phyloP scores from a whole-genome alignment of 2,113 vertebrate genomes.

The Stomatorhinus ivindoensis region DNA sequence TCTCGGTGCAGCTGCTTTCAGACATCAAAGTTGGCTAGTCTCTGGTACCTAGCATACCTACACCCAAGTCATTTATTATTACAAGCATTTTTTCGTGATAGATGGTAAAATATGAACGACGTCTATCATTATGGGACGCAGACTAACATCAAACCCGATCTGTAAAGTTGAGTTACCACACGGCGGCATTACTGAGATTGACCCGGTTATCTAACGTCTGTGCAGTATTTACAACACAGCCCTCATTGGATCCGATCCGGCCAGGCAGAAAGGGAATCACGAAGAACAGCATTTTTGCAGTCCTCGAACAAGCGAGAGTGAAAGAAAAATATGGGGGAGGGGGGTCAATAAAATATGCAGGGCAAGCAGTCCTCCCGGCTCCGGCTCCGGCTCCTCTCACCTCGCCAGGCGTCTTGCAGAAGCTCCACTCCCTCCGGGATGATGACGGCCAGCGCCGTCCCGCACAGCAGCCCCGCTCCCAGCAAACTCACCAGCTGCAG shows the following conservation, averaged over 20 bases:
- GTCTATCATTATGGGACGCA: background rate
- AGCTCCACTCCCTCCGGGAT: conserved; percentile 61
- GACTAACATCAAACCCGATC: background rate
- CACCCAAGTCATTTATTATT: background rate
- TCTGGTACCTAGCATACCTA: background rate
- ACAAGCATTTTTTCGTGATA: background rate
- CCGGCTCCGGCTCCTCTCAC: background rate
- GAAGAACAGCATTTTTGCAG: background rate
- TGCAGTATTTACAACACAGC: background rate
- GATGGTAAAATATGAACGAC: background rate
- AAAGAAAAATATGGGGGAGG: background rate
- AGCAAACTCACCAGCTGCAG: conserved; percentile 58
- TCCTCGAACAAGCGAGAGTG: background rate
- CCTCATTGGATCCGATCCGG: background rate
- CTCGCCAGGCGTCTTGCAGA: conserved; percentile 45
- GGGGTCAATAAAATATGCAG: background rate
- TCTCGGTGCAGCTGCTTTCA: background rate
- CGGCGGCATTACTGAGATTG: background rate
- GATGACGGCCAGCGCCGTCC: conserved; percentile 53
- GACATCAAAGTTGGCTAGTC: background rate
- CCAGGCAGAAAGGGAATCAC: background rate
- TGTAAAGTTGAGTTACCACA: background rate
- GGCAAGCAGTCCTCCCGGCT: background rate
- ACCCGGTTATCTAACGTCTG: background rate
- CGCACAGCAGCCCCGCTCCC: conserved; percentile 60